Conservation (phyloP, 2,888 invertebrate genomes). For the Dusona sp. region DNA sequence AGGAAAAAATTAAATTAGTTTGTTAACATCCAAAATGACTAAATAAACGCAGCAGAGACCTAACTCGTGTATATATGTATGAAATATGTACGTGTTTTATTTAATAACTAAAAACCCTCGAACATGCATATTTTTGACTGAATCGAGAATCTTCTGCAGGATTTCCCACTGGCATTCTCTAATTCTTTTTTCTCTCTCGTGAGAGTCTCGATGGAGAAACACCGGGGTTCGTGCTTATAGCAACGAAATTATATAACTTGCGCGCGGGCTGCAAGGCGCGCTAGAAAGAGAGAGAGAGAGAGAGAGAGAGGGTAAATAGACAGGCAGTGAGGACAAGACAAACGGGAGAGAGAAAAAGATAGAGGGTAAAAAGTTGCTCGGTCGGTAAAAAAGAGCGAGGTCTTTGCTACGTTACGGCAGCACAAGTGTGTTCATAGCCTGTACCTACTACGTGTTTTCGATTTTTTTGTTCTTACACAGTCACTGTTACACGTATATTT, state of each 20-base stretch:
- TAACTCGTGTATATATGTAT: background rate
- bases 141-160: background rate
- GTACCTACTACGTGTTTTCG: conserved; percentile 27
- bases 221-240: conserved; percentile 39
- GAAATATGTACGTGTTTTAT: background rate
- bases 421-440: conserved; percentile 23
- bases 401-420: conserved; percentile 50
- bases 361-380: conserved; percentile 27
- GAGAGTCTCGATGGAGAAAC: conserved; percentile 44
- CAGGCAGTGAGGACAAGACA: background rate
- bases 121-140: background rate
- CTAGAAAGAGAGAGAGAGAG: conserved; percentile 7
- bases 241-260: conserved; percentile 64
- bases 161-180: conserved; percentile 4
- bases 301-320: too few relatives aligned
- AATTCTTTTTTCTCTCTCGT: conserved; percentile 22
- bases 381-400: conserved; percentile 62
- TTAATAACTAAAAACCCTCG: background rate
- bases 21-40: background rate
- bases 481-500: background rate
- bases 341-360: conserved; percentile 3
- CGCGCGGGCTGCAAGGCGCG: conserved; percentile 44
- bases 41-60: background rate
- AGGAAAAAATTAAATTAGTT: background rate
- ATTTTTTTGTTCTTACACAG: conserved; percentile 23